Evolutionary conservation across 2,888 invertebrate species (phyloP), one percentile per base, ranked within the genome.

Genomic region (Pogonocherus hispidulus): DNA sequence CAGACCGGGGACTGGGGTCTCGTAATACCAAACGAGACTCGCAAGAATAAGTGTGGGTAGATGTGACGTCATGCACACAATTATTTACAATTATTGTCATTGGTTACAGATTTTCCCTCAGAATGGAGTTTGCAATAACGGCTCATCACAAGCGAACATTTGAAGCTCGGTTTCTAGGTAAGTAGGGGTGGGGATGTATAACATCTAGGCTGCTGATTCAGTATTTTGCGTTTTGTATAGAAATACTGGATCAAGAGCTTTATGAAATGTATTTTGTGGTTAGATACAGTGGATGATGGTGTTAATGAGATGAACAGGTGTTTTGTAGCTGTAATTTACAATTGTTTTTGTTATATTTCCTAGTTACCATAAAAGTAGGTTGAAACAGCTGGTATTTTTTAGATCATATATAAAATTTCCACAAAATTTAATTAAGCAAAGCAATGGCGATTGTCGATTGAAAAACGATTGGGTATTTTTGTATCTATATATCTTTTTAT

Each of bases 21-120:
- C 20, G 23, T 18, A 55, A 44, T n/a, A 9, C 11, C 18, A 6
- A 14, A 6, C 49, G 3, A 35, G 14, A 55, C 22, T 20, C 51
- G 20, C 56, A 75, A 71, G 70, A 77, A 73, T 79, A 76, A 77
- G 65, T 74, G 76, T 77, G 78, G 74, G 73, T 72, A 57, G 46
- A 74, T 64, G 69, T 63, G 56, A 57, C 19, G 72, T 77, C 82
- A 83, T 83, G 82, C 82, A 82, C 80, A 79, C 78, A 78, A 72
- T 19, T 72, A 76, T 76, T 66, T 65, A 73, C 70, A 71, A 47
- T 59, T 49, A 18, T 37, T n/a, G 20, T 22, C 35, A 19, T 37
- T 62, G 18, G 41, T 41, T 66, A 37, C 32, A 37, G 32, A 16
- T 62, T 20, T 49, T 70, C 62, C 51, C 55, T 70, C 51, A 66